Percentiles rank a stretch among this genome's conserved stretches.
Conservation (phyloP, 2,113 vertebrate genomes). For the Ophthalmolycus amberensis region DNA sequence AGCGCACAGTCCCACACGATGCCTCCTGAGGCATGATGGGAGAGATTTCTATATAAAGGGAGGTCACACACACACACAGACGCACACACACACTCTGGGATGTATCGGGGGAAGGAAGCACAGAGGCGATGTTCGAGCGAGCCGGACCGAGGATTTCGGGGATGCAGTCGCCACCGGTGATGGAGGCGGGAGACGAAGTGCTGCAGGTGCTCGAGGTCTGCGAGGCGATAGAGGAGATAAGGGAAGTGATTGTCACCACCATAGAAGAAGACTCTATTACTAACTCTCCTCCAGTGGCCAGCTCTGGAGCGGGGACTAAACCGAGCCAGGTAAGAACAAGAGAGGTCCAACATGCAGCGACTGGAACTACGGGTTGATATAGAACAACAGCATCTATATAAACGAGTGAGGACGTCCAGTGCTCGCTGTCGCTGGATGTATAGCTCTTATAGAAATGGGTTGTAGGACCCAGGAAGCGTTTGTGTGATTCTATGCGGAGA, state of each 20-base stretch:
- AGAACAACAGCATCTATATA: too few relatives aligned
- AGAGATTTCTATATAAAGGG: conserved; percentile 70
- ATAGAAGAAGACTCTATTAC: conserved; percentile 50
- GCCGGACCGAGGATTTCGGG: conserved; percentile 4
- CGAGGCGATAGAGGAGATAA: conserved; percentile 47
- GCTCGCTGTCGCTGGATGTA: not conserved
- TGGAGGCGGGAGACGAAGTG: conserved; percentile 56
- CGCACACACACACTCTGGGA: conserved; percentile 19
- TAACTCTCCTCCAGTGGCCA: conserved; percentile 37
- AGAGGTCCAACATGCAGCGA: not conserved
- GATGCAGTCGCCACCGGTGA: conserved; percentile 37
- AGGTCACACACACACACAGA: conserved; percentile 41
- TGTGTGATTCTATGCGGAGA: too few relatives aligned
- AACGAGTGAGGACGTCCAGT: not conserved
- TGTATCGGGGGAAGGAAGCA: conserved; percentile 12
- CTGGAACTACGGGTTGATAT: too few relatives aligned
- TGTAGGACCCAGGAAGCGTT: too few relatives aligned
- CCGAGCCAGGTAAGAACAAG: conserved; percentile 66
- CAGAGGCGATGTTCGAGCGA: conserved; percentile 7
- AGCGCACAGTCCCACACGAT: conserved; percentile 62
- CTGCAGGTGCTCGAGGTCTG: conserved; percentile 64
- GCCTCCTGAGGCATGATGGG: conserved; percentile 73
- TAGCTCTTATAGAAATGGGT: not conserved
- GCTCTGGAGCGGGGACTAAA: conserved; percentile 50
- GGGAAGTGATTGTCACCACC: conserved; percentile 65